These are phyloP conservation scores for Potorous gilbertii DNA, from an alignment of 2,797 vertebrate species.

Conservation along the genomic window DNA sequence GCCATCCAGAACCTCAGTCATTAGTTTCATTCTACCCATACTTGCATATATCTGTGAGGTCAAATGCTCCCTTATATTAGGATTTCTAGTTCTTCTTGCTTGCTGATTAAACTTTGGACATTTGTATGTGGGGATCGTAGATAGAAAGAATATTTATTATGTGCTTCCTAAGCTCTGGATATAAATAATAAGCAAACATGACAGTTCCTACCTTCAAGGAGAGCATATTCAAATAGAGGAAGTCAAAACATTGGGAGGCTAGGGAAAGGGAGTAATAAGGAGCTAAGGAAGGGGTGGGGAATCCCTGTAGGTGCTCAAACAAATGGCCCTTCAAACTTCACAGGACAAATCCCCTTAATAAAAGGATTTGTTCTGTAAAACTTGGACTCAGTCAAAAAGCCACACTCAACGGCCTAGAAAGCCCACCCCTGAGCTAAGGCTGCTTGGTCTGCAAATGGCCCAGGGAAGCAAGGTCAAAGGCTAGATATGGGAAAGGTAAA, in stretches of 20 bases:
- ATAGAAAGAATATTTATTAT: background rate
- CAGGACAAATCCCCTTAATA: too few species aligned
- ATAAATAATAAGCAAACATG: background rate
- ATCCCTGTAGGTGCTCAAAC: too few species aligned
- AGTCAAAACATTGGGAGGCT: background rate
- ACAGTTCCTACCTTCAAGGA: background rate
- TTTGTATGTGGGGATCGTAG: background rate
- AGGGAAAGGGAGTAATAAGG: background rate
- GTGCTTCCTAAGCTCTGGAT: background rate
- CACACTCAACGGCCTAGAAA: too few species aligned
- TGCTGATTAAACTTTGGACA: background rate
- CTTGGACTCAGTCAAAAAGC: too few species aligned
- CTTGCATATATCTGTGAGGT: background rate
- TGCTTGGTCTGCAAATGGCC: background rate
- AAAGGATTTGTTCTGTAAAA: too few species aligned
- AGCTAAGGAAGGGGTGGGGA: too few species aligned
- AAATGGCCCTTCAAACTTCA: too few species aligned
- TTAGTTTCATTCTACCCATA: background rate
- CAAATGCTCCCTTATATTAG: background rate
- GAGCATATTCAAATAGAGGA: background rate
- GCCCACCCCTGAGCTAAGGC: too few species aligned
- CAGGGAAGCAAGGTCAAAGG: background rate
- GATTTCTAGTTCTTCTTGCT: background rate
- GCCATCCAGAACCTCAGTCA: background rate
- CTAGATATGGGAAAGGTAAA: background rate